These are phyloP conservation scores for Ophioninae sp. DNA, from an alignment of 2,888 invertebrate genomes.

Conservation along the genomic window DNA sequence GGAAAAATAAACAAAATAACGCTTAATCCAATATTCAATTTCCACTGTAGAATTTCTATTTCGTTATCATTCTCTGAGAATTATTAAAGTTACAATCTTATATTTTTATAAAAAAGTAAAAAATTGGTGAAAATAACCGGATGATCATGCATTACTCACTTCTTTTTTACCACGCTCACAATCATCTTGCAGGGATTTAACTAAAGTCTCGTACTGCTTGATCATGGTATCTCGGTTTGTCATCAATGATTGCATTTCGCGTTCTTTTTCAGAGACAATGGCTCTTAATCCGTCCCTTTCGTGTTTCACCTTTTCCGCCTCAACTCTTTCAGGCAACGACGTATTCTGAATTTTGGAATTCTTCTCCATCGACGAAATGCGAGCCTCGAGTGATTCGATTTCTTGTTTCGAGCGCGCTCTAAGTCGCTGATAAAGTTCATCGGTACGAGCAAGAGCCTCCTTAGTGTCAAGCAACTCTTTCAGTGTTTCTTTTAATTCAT, in stretches of 20 bases:
- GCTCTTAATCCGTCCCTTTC: constrained; percentile 67
- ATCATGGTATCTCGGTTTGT: constrained; percentile 72
- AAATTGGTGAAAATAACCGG: neutral
- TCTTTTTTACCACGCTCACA: constrained; percentile 69
- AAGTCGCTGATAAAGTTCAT: constrained; percentile 60
- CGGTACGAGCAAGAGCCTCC: constrained; percentile 56
- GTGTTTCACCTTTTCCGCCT: constrained; percentile 67
- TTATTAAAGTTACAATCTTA: neutral
- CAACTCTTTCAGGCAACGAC: constrained; percentile 63
- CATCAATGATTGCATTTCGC: constrained; percentile 72
- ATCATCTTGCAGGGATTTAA: constrained; percentile 70
- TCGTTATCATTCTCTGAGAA: neutral
- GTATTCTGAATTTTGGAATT: constrained; percentile 60
- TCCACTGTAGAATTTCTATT: neutral
- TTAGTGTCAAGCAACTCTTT: constrained; percentile 65
- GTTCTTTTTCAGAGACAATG: constrained; percentile 66
- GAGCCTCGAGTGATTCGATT: constrained; percentile 12
- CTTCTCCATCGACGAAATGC: constrained; percentile 25
- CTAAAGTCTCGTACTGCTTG: constrained; percentile 71
- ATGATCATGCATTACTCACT: constrained; percentile 56
- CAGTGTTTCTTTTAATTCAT: constrained; percentile 69
- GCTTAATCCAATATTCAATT: neutral
- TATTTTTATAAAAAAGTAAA: neutral
- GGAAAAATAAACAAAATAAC: constrained; percentile 3
- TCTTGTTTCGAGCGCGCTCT: constrained; percentile 52